phyloP scores from a whole-genome alignment of 2,113 vertebrate species.

The Saguinus midas region DNA sequence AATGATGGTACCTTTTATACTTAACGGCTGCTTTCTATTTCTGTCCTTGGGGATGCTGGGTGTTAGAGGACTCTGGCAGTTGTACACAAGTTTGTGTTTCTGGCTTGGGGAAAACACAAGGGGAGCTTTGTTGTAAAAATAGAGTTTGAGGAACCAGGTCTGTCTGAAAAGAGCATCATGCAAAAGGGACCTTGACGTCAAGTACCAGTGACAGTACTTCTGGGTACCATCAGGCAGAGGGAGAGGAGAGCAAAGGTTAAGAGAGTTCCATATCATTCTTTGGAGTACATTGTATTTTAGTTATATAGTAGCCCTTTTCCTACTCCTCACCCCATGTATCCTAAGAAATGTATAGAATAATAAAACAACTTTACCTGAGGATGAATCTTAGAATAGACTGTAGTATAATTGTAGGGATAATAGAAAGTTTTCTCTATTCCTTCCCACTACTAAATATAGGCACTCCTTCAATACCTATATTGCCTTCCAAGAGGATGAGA shows the following conservation, averaged over 20 bases:
- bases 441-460: background rate
- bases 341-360: background rate
- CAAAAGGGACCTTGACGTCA: background rate
- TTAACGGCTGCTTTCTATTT: background rate
- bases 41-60: background rate
- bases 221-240: background rate
- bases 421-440: background rate
- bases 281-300: background rate
- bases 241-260: background rate
- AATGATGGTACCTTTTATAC: background rate
- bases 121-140: background rate
- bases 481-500: background rate
- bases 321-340: background rate
- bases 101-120: background rate
- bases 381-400: background rate
- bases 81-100: background rate
- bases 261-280: background rate
- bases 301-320: background rate
- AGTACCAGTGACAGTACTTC: background rate
- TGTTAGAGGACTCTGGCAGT: background rate
- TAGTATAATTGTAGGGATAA: background rate
- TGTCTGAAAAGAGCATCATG: background rate
- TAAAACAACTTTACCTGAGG: constrained; percentile 2
- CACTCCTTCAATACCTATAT: background rate
- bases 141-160: background rate